Evolutionary conservation across 2,113 vertebrate genomes (phyloP).

Genomic region (Tauraco erythrolophus): DNA sequence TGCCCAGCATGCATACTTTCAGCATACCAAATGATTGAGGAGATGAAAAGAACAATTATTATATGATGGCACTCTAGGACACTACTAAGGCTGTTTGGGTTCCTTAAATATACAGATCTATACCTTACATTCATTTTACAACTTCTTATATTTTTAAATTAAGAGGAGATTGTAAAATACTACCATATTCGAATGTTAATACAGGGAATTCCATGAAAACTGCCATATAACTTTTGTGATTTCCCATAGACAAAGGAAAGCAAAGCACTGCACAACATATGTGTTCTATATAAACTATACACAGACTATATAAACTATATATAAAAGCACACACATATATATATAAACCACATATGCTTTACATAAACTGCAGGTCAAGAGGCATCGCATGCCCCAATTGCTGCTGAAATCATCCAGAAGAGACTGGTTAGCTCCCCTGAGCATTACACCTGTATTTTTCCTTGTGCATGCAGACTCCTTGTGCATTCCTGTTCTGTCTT

Average conservation of each 20-base stretch:
- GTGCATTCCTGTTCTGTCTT: neutral
- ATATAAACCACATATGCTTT: neutral
- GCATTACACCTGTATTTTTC: neutral
- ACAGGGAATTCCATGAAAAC: neutral
- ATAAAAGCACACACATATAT: neutral
- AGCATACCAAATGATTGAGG: neutral
- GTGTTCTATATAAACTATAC: no score
- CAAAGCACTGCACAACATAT: neutral
- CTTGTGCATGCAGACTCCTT: neutral
- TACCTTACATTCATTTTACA: neutral
- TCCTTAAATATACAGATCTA: neutral
- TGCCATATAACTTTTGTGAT: neutral
- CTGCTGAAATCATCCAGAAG: neutral
- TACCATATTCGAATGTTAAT: neutral
- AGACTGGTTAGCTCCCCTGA: neutral
- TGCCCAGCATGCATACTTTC: neutral
- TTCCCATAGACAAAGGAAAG: neutral
- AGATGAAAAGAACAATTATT: neutral
- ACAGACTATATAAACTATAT: neutral
- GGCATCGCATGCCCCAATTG: neutral
- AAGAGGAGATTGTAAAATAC: neutral
- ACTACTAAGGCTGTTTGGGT: neutral
- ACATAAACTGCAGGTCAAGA: neutral
- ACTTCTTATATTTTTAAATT: neutral
- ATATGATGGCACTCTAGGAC: neutral